phyloP scores from a whole-genome alignment of 1,140 invertebrate species.

The Camponotus floridanus region DNA sequence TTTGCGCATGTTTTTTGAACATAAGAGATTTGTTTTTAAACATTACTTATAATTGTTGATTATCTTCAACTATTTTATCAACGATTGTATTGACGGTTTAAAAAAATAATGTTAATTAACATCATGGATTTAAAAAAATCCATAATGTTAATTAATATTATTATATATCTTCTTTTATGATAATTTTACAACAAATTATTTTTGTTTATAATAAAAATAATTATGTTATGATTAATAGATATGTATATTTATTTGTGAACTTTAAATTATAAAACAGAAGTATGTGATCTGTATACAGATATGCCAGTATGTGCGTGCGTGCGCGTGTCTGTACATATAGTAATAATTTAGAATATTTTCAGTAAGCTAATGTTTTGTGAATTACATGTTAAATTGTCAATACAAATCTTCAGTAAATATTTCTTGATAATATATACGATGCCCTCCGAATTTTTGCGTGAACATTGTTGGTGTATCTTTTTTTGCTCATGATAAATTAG shows the following conservation, averaged over 20 bases:
- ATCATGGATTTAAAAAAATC: neutral
- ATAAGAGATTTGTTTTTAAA: neutral
- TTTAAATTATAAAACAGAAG: neutral
- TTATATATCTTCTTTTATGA: neutral
- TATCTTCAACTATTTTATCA: conserved; percentile 4
- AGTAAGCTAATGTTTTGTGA: conserved; percentile 29
- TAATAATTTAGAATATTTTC: conserved; percentile 58
- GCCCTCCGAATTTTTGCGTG: neutral
- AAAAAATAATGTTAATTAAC: neutral
- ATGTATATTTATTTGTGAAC: neutral
- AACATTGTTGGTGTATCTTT: conserved; percentile 16
- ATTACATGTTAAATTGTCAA: conserved; percentile 45
- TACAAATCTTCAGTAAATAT: conserved; percentile 44
- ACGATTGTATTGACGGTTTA: neutral
- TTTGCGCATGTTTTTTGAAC: conserved; percentile 14
- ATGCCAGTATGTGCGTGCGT: too few relatives aligned
- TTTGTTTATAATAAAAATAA: conserved; percentile 10
- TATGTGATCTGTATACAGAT: too few relatives aligned
- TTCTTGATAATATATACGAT: conserved; percentile 12
- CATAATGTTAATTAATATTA: neutral
- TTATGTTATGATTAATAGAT: neutral
- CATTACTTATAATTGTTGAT: neutral
- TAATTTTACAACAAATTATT: neutral
- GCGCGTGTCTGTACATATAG: conserved; percentile 17
- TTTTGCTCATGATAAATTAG: conserved; percentile 1